Evolutionary conservation across 2,113 vertebrate genomes (phyloP).

Genomic region (Callorhinus ursinus): DNA sequence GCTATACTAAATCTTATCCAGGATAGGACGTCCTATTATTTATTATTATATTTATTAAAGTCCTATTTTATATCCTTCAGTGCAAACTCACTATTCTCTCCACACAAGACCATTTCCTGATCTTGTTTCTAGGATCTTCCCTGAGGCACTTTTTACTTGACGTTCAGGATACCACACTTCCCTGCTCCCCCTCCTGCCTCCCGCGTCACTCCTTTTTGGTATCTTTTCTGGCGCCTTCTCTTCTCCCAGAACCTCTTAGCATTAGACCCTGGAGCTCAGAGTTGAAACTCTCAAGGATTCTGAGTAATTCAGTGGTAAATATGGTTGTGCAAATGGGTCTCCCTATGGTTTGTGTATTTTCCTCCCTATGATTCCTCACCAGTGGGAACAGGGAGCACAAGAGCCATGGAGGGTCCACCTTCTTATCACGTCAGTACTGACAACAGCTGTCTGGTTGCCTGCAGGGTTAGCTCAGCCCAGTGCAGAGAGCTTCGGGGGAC

Average conservation of each 20-base stretch:
- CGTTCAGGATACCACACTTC: not conserved
- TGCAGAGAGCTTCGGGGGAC: not conserved
- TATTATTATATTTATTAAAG: not conserved
- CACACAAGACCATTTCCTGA: not conserved
- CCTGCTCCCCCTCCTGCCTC: not conserved
- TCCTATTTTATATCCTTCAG: not conserved
- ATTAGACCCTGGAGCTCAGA: not conserved
- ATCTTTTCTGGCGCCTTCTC: not conserved
- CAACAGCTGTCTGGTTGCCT: not conserved
- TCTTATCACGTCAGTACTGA: not conserved
- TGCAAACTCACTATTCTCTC: not conserved
- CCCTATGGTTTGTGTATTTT: not conserved
- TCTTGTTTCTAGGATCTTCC: not conserved
- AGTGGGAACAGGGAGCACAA: not conserved
- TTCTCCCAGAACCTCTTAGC: not conserved
- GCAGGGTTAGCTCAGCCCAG: no score
- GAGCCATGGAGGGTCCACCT: not conserved
- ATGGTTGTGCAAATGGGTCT: not conserved
- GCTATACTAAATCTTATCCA: not conserved
- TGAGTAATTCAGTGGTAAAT: not conserved
- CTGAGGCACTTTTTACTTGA: not conserved
- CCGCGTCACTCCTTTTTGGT: not conserved
- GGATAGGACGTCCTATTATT: not conserved
- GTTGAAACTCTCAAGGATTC: not conserved
- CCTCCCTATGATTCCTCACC: not conserved